Evolutionary conservation across 2,888 invertebrate genomes (phyloP).

Genomic region (Ecdyonurus torrentis): DNA sequence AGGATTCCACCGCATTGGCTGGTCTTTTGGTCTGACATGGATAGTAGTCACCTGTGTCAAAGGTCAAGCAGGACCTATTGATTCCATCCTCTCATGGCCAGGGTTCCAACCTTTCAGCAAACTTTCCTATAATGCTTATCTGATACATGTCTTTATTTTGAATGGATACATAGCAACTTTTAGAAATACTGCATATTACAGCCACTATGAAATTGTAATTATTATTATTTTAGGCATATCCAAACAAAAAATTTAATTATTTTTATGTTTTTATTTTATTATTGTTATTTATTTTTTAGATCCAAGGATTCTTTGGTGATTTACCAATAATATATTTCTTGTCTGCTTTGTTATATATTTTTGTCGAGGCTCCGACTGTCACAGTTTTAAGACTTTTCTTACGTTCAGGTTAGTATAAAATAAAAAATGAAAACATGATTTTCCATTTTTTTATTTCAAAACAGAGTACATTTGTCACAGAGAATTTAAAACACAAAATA

Average conservation of each 20-base stretch:
- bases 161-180: too few species aligned
- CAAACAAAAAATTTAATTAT: too few species aligned
- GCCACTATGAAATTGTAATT: too few species aligned
- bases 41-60: conserved; percentile 42
- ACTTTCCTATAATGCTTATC: neutral
- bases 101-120: neutral
- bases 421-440: too few species aligned
- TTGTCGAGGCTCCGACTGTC: neutral
- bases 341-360: neutral
- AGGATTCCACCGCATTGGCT: conserved; percentile 44
- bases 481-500: too few species aligned
- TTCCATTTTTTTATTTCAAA: too few species aligned
- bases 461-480: too few species aligned
- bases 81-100: neutral
- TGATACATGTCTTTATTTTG: too few species aligned
- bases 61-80: conserved; percentile 32
- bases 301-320: neutral
- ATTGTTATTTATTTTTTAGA: neutral
- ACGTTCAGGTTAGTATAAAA: too few species aligned
- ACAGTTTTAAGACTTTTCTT: neutral
- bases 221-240: too few species aligned
- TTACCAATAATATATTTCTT: neutral
- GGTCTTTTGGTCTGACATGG: conserved; percentile 53
- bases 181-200: too few species aligned
- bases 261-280: too few species aligned